Evolutionary conservation across 2,888 invertebrate species (phyloP).

Genomic region (Vanessa cardui): DNA sequence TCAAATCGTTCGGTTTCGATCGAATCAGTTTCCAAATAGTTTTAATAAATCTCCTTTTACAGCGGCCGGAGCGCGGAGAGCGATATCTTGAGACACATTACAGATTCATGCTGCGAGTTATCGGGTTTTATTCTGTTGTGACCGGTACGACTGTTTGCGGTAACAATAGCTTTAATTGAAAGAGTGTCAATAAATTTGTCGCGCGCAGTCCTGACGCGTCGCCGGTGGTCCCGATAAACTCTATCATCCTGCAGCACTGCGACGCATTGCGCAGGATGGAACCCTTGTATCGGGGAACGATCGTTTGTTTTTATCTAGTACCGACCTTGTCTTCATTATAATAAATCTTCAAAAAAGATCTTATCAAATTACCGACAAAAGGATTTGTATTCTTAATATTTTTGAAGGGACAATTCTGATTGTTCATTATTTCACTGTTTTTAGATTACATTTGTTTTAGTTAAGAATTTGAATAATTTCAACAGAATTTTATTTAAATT

Average conservation of each 20-base stretch:
- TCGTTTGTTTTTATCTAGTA: slow-evolving; percentile 75
- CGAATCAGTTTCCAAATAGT: slow-evolving; percentile 83
- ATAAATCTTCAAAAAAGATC: slow-evolving; percentile 65
- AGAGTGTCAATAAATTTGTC: slow-evolving; percentile 83
- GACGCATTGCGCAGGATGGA: slow-evolving; percentile 66
- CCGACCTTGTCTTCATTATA: slow-evolving; percentile 73
- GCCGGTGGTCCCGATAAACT: slow-evolving; percentile 77
- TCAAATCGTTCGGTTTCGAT: slow-evolving; percentile 82
- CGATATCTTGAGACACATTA: slow-evolving; percentile 71
- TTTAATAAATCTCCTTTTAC: slow-evolving; percentile 84
- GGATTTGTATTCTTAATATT: slow-evolving; percentile 51
- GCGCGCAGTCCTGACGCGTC: slow-evolving; percentile 60
- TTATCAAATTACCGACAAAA: slow-evolving; percentile 57
- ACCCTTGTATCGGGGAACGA: slow-evolving; percentile 65
- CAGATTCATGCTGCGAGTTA: slow-evolving; percentile 76
- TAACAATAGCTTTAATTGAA: slow-evolving; percentile 82
- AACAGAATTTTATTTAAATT: slow-evolving; percentile 2
- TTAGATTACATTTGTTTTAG: neutral
- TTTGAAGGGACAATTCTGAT: neutral
- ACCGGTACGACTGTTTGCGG: slow-evolving; percentile 68
- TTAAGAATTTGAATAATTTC: neutral
- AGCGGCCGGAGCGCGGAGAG: slow-evolving; percentile 65
- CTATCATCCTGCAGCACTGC: slow-evolving; percentile 55
- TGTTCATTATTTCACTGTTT: neutral
- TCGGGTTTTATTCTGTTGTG: slow-evolving; percentile 79